phyloP scores from a whole-genome alignment of 2,113 vertebrate species.

The Caracal caracal region DNA sequence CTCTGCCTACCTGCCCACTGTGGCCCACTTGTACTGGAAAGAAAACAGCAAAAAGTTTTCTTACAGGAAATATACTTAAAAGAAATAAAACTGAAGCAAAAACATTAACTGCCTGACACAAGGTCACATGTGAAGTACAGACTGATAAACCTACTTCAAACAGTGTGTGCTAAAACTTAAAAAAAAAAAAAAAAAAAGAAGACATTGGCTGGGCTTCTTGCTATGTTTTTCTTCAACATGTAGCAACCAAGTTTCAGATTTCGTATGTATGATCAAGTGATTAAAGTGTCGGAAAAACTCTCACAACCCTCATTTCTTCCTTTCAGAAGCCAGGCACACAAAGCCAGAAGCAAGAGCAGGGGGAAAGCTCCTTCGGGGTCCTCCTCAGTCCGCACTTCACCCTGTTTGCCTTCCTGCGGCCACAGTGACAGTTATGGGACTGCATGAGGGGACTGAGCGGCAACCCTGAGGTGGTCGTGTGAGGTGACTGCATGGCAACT shows the following conservation, averaged over 20 bases:
- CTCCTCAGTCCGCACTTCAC: no score
- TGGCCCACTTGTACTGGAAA: background rate
- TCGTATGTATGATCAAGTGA: background rate
- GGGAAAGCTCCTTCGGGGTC: background rate
- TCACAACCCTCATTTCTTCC: background rate
- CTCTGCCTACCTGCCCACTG: no score
- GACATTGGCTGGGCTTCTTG: background rate
- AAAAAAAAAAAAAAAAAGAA: background rate
- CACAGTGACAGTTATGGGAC: fast-evolving
- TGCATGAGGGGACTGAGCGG: background rate
- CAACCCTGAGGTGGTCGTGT: background rate
- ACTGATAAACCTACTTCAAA: background rate
- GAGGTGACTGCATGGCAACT: background rate
- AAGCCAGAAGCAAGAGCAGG: background rate
- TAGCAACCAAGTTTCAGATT: background rate
- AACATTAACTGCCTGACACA: background rate
- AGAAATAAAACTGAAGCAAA: background rate
- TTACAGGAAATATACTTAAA: background rate
- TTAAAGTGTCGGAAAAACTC: background rate
- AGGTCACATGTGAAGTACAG: background rate
- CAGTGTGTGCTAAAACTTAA: background rate
- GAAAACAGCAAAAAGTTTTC: background rate
- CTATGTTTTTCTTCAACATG: background rate
- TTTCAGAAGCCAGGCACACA: background rate
- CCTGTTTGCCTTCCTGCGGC: no score